Base-by-base conservation (phyloP, 2,113 vertebrate genomes). In the Propithecus coquereli region DNA sequence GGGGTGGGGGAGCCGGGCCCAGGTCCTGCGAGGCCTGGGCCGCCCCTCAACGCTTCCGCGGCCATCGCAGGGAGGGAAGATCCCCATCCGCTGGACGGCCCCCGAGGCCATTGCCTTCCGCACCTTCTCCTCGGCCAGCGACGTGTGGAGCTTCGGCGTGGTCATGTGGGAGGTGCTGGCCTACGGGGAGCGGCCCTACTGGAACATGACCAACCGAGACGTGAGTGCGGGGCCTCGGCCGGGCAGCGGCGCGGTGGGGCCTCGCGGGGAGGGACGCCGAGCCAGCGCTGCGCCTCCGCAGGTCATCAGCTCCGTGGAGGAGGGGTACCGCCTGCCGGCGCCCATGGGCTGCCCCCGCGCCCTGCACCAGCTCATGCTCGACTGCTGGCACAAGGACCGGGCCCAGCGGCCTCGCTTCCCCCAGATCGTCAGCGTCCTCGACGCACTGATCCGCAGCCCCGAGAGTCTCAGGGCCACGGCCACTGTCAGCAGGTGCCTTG, bases 111-210 rank as follows among this genome's bases (percentile, higher is more conserved):
- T 99, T 0, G 91, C 99, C 0, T 99, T 98, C 98, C 99, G 99
- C 79, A 99, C 99, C 97, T 99, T 99, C 98, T 99, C 99, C 95
- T 99, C 99, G 0, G 99, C 99, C 98, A 99, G 99, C 0, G 99
- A 99, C 0, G 99, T 99, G 89, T 99, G 99, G 99, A 99, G 99
- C 97, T 99, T 99, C 0, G 99, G 99, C 0, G 99, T 99, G 5
- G 99, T 99, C 97, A 99, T 99, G 99, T 99, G 99, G 99, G 99
- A 99, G 97, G 99, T 99, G 98, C 98, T 99, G 98, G 99, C 99
- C 34, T 99, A 99, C 0, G 99, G 99, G 73, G 99, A 99, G 97
- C 97, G 99, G 18, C 99, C 99, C 0, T 99, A 99, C 97, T 99
- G 99, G 99, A 99, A 99, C 98, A 99, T 99, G 99, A 99, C 99